Evolutionary conservation across 1,140 invertebrate genomes (phyloP), one percentile per base, ranked within the genome.

Genomic region (Oscheius sp.): DNA sequence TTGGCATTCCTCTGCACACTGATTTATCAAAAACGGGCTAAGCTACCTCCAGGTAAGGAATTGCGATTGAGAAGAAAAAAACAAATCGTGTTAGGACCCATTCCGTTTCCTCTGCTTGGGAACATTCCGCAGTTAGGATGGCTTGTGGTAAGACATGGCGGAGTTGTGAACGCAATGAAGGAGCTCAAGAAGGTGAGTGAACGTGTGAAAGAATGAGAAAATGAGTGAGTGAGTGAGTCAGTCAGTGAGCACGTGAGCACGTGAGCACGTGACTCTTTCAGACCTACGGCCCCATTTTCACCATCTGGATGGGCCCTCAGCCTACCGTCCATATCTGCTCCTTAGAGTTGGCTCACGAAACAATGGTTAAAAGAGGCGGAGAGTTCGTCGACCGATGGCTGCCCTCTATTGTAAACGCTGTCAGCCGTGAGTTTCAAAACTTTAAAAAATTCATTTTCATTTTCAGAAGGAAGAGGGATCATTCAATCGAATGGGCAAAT

Each of bases 401-500:
- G 2, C 52, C 58, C 1, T 70, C 26, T 10, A 15, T 63, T n/a
- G 46, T 46, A 28, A 31, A 66, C 52, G 29, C 20, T 26, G n/a
- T 52, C 1, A 45, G 36, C 29, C 36, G 35, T 23, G 32, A 7
- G 10, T 52, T 67, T n/a, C n/a, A n/a, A n/a, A n/a, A n/a, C n/a
- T n/a, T 26, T 3, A 52, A n/a, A 26, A 32, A 29, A n/a, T n/a
- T n/a, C n/a, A n/a, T 2, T 75, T 52, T 29, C n/a, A 71, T 46
- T 34, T 38, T 74, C 66, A 74, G 55, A 58, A 38, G 73, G 61
- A 3, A 59, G 36, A 28, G 86, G 86, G 29, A 58, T 86, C 2
- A 70, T 86, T 3, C 77, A 76, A 38, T 77, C 78, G 3, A 77
- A 81, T 68, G 85, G 85, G 4, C 20, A 78, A 3, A 85, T 91